Evolutionary conservation across 1,140 invertebrate genomes (phyloP), one percentile per base, ranked within the genome.

Genomic region (Pectinophora gossypiella): DNA sequence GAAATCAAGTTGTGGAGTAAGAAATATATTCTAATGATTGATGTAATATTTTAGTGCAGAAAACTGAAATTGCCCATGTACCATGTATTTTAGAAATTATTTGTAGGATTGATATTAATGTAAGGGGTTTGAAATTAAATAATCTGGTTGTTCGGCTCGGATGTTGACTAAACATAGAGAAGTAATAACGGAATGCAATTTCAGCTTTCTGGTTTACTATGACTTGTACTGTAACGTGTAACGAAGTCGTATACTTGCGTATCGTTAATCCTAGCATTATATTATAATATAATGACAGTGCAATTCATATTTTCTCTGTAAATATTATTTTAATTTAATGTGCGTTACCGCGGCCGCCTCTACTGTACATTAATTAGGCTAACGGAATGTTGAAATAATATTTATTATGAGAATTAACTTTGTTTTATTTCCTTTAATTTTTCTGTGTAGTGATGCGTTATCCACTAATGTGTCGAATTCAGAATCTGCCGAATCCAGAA

Each of bases 241-340:
- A 32, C 27, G 6, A 32, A n/a, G 7, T 40, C 2, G 38, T 13
- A 15, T 40, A 40, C 18, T 16, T 4, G 55, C 56, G 47, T 57
- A 52, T 53, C 54, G 57, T 27, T 55, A 61, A 58, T 59, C 43
- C 64, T n/a, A 54, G 59, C 32, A 38, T 48, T 54, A 59, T 42
- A 58, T 23, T 23, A 10, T 23, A 23, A 5, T 23, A 32, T 32
- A 3, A n/a, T 51, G 46, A 53, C 64, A 63, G 68, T 70, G 65
- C 68, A 63, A 68, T 61, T 63, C 57, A 64, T 66, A 62, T 50
- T 61, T 65, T 84, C 72, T 79, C 72, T 77, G 68, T 83, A 75
- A 84, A 86, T 82, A 84, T 86, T 83, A 81, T 86, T 82, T 82
- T 73, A 56, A 75, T 73, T 66, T n/a, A 57, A 51, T 61, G 59